A percentile compares a stretch with the other conserved stretches of the same genome.
Conservation (phyloP, 1,140 invertebrate species). For the Bombus ignitus region DNA sequence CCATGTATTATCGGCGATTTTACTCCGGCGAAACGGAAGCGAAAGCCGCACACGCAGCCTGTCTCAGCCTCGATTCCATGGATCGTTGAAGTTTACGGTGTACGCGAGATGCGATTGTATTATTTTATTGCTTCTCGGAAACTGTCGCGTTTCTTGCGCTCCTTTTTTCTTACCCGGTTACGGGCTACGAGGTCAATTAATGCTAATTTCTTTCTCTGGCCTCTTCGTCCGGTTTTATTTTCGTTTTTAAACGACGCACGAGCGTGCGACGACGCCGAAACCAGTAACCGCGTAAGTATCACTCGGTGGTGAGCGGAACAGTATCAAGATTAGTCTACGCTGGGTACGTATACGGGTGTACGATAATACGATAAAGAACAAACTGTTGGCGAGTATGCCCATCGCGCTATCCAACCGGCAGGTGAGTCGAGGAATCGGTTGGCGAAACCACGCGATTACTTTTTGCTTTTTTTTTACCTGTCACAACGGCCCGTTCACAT, state of each 20-base stretch:
- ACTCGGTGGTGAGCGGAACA: conserved; percentile 6
- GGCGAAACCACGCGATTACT: conserved; percentile 54
- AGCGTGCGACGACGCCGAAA: background rate
- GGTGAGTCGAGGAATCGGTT: conserved; percentile 59
- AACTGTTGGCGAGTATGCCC: conserved; percentile 37
- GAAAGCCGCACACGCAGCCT: background rate
- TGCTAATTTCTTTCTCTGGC: background rate
- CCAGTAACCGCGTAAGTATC: background rate
- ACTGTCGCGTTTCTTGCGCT: background rate
- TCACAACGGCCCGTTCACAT: conserved; percentile 18
- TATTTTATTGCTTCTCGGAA: background rate
- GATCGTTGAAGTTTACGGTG: background rate
- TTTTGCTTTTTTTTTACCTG: conserved; percentile 25
- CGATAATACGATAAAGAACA: conserved; percentile 53
- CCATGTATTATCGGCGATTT: conserved; percentile 27
- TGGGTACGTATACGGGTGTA: conserved; percentile 14
- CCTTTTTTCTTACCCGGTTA: background rate
- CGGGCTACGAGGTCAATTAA: background rate
- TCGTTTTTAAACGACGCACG: background rate
- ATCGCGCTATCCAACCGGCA: conserved; percentile 53
- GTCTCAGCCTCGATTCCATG: too few species aligned
- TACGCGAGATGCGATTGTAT: background rate
- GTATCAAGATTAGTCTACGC: conserved; percentile 50
- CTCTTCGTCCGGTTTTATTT: background rate
- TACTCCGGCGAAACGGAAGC: too few species aligned